These are phyloP conservation scores for Thaleichthys pacificus DNA, from an alignment of 2,797 vertebrate genomes.

Conservation along the genomic window DNA sequence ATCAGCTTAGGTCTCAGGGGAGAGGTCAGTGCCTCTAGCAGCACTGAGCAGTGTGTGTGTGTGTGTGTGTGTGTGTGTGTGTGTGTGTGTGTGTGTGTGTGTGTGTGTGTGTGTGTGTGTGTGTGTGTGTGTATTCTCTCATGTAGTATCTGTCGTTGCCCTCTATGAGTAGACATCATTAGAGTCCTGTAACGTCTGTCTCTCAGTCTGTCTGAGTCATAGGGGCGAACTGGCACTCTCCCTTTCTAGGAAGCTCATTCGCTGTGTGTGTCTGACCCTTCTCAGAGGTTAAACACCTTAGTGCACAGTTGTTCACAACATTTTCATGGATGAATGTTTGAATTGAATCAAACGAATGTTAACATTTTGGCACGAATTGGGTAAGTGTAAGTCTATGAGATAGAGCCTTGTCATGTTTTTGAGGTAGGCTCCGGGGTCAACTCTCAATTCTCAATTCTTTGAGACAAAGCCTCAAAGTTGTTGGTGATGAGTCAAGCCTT, in stretches of 20 bases:
- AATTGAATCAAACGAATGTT: no score
- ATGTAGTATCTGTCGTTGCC: not conserved
- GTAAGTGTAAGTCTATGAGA: no score
- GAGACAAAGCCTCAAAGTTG: no score
- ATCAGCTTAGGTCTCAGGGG: not conserved
- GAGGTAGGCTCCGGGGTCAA: no score
- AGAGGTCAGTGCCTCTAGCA: slow-evolving; percentile 3
- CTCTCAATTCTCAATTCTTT: no score
- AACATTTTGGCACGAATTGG: no score
- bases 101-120: not conserved
- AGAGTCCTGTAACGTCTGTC: not conserved
- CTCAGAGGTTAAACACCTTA: not conserved
- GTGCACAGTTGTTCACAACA: no score
- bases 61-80: not conserved
- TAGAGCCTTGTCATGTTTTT: no score
- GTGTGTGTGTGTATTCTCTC: not conserved
- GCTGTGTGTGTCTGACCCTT: not conserved
- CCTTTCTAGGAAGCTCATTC: not conserved
- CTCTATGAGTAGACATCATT: not conserved
- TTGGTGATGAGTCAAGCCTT: no score
- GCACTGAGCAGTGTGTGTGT: not conserved
- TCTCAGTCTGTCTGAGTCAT: not conserved
- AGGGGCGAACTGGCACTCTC: not conserved
- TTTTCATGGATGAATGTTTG: no score
- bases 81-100: not conserved